Evolutionary conservation across 2,888 invertebrate genomes (phyloP).

Genomic region (Brachypalpus laphriformis): DNA sequence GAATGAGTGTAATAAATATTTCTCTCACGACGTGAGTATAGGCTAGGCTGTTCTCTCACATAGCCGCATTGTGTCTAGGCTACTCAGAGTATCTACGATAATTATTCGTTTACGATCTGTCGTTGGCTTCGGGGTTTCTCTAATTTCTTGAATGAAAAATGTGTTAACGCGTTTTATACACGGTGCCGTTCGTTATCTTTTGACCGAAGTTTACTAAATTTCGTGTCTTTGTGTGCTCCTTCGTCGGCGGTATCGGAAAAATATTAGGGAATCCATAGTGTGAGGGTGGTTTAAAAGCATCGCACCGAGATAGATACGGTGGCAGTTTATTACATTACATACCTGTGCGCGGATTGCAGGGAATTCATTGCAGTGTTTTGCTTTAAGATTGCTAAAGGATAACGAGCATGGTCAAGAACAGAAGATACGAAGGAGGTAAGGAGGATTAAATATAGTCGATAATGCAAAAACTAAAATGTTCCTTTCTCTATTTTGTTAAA

Average conservation of each 20-base stretch:
- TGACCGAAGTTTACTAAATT: slow-evolving; percentile 51
- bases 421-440: slow-evolving; percentile 71
- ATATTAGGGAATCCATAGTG: slow-evolving; percentile 37
- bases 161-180: slow-evolving; percentile 39
- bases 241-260: slow-evolving; percentile 39
- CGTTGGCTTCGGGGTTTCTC: slow-evolving; percentile 60
- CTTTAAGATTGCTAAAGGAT: neutral
- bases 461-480: no score
- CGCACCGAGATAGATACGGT: slow-evolving; percentile 43
- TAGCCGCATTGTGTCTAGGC: slow-evolving; percentile 38
- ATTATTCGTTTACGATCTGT: slow-evolving; percentile 68
- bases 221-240: slow-evolving; percentile 17
- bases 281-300: slow-evolving; percentile 64
- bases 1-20: slow-evolving; percentile 21
- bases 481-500: neutral
- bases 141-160: slow-evolving; percentile 57
- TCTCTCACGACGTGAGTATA: slow-evolving; percentile 35
- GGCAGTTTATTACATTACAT: slow-evolving; percentile 50
- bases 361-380: neutral
- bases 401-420: slow-evolving; percentile 60
- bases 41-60: slow-evolving; percentile 42
- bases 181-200: slow-evolving; percentile 56
- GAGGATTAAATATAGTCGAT: no score
- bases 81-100: slow-evolving; percentile 61
- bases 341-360: slow-evolving; percentile 28